Conservation (phyloP, 2,797 vertebrate genomes). For the Alfaro cultratus region DNA sequence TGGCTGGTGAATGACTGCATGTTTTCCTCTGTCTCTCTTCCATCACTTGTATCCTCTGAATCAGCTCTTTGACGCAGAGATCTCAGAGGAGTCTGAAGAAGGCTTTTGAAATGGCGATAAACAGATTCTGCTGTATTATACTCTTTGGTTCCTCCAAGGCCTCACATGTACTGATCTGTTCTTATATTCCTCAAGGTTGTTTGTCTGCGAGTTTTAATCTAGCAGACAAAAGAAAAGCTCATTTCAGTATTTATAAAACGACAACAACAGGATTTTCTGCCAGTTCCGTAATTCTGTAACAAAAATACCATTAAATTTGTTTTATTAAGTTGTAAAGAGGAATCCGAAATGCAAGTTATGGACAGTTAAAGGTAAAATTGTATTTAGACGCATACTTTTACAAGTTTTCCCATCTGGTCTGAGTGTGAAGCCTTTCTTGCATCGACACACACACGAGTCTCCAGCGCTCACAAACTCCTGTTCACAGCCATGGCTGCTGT, state of each 20-base stretch:
- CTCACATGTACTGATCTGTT: background rate
- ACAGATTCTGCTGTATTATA: background rate
- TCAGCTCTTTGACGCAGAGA: background rate
- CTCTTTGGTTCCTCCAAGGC: background rate
- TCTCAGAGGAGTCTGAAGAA: background rate
- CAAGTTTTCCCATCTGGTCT: constrained; percentile 82
- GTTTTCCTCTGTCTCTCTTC: background rate
- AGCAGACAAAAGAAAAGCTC: background rate
- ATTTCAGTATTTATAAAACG: background rate
- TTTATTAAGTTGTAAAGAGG: background rate
- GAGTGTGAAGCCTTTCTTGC: constrained; percentile 84
- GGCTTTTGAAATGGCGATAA: background rate
- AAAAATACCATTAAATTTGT: background rate
- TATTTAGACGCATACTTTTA: constrained; percentile 30
- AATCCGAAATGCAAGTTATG: background rate
- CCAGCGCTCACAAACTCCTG: constrained; percentile 87
- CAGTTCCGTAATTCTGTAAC: background rate
- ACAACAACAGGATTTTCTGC: background rate
- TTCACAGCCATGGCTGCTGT: constrained; percentile 84
- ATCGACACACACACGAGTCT: constrained; percentile 84
- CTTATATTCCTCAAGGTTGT: no score
- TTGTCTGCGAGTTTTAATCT: no score
- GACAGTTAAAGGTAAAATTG: background rate
- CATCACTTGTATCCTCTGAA: background rate
- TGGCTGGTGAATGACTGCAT: background rate